Evolutionary conservation across 2,888 invertebrate species (phyloP), one percentile per base, ranked within the genome.

Genomic region (Parnassius mnemosyne): DNA sequence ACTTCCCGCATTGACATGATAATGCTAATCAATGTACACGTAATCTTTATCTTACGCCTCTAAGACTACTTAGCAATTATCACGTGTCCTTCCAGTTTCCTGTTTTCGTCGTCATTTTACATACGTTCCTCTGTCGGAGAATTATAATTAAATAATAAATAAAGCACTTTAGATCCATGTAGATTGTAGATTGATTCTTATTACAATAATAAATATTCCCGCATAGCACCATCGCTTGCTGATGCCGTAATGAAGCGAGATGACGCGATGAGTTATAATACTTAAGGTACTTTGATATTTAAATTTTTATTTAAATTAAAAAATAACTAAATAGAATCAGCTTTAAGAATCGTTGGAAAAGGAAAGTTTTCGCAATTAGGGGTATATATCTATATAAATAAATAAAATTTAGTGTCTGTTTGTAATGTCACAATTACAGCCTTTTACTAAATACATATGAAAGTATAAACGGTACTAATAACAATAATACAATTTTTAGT

Each of bases 11-110:
- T n/a, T 43, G 51, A 50, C 43, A 44, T 10, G 12, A 41, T 16
- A 43, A 62, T 62, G 61, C 16, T 58, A 62, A 62, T 58, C 61
- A 62, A 62, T 50, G 53, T 16, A 47, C 42, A 57, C 61, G 56
- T 54, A 54, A 60, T 47, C 53, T 16, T 34, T 3, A 50, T 12
- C 57, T 54, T 16, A 57, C 50, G 50, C 20, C 49, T 43, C 43
- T 43, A 13, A 12, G 2, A 47, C 57, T 62, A 62, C 57, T 62
- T 62, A 58, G 34, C 51, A 62, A 58, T 62, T 62, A 53, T 25
- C 10, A 49, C 57, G 34, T 50, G 57, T 44, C 49, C 12, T 49
- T 49, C 41, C 50, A 50, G 57, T 50, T 54, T 62, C 62, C 62
- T 57, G 62, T 44, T 13, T 50, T 43, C 57, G 53, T 49, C 25